phyloP scores from a whole-genome alignment of 1,140 invertebrate genomes.

The Drosophila miranda region DNA sequence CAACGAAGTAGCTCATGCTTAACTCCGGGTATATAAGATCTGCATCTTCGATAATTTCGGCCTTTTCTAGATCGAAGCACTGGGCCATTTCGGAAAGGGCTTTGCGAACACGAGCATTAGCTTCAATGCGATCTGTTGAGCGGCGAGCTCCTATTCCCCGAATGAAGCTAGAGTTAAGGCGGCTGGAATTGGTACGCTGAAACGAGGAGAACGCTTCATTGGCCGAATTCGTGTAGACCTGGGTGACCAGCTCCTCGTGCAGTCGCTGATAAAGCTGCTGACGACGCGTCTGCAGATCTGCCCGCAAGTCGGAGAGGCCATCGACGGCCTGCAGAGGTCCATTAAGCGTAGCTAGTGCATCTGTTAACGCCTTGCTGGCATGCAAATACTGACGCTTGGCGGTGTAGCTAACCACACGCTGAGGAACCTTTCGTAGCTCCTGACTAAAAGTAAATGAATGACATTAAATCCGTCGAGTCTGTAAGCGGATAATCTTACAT shows the following conservation, averaged over 20 bases:
- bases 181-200: slow-evolving; percentile 85
- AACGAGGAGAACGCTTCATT: slow-evolving; percentile 84
- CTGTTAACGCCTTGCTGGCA: slow-evolving; percentile 91
- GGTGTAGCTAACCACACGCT: slow-evolving; percentile 88
- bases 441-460: slow-evolving; percentile 84
- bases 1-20: slow-evolving; percentile 88
- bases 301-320: slow-evolving; percentile 90
- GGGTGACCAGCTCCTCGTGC: slow-evolving; percentile 88
- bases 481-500: slow-evolving; percentile 85
- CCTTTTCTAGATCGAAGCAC: slow-evolving; percentile 72
- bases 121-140: slow-evolving; percentile 83
- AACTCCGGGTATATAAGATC: slow-evolving; percentile 86
- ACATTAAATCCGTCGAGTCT: not conserved
- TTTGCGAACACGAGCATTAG: slow-evolving; percentile 81
- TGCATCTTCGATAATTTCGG: slow-evolving; percentile 86
- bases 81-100: slow-evolving; percentile 82
- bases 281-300: slow-evolving; percentile 88
- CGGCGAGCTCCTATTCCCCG: slow-evolving; percentile 83
- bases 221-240: slow-evolving; percentile 88
- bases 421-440: slow-evolving; percentile 90
- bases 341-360: slow-evolving; percentile 87
- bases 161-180: slow-evolving; percentile 84
- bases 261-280: slow-evolving; percentile 88
- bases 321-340: slow-evolving; percentile 90
- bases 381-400: slow-evolving; percentile 92